These are phyloP conservation scores for Chrysogorgia sp. DNA, from an alignment of 92 coral and sea anemone genomes.

Conservation along the genomic window DNA sequence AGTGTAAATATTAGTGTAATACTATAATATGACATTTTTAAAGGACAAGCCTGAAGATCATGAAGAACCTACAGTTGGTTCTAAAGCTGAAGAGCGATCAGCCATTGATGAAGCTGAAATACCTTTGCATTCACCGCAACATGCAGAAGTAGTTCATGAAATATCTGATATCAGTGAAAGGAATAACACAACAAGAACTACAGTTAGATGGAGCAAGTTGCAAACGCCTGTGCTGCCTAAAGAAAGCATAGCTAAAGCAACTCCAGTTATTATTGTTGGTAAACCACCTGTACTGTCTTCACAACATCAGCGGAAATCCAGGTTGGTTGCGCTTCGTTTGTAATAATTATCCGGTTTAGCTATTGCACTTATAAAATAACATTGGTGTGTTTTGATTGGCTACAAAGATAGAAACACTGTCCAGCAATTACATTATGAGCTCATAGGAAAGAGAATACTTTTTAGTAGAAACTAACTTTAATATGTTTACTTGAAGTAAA, in stretches of 20 bases:
- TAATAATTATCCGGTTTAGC: too few relatives aligned
- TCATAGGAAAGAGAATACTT: too few relatives aligned
- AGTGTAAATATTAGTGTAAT: too few relatives aligned
- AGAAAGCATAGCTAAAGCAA: slow-evolving; percentile 8
- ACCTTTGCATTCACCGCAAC: not conserved
- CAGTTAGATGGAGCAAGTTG: slow-evolving; percentile 5
- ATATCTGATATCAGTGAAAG: not conserved
- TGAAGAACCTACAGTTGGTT: not conserved
- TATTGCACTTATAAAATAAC: too few relatives aligned
- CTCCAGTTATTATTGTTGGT: not conserved
- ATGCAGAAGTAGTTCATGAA: not conserved
- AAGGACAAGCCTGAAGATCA: not conserved
- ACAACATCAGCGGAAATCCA: slow-evolving; percentile 4
- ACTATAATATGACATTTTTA: not conserved
- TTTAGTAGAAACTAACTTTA: too few relatives aligned
- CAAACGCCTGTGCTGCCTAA: slow-evolving; percentile 15
- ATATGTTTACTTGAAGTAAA: too few relatives aligned
- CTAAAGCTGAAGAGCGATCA: not conserved
- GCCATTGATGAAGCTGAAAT: not conserved
- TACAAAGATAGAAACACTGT: too few relatives aligned
- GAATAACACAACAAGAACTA: not conserved
- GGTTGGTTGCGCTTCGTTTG: slow-evolving; percentile 2
- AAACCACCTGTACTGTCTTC: slow-evolving; percentile 13
- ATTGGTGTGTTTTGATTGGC: too few relatives aligned
- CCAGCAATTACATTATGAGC: too few relatives aligned